Percentiles rank a stretch among this genome's conserved stretches.
phyloP scores from a whole-genome alignment of 2,797 vertebrate species.

The Phrynocephalus forsythii region DNA sequence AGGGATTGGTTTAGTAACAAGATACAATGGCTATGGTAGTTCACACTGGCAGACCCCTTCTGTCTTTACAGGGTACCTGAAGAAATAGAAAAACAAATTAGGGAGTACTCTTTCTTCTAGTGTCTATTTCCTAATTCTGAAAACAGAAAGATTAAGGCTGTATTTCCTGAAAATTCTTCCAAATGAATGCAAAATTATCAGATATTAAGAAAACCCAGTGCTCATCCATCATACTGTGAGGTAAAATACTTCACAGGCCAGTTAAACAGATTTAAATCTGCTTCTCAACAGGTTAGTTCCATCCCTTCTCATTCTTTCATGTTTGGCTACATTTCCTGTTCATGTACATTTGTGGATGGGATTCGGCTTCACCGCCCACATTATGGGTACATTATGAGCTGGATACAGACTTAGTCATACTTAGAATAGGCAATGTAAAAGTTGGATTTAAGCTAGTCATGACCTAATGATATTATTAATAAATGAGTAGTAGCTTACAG shows the following conservation, averaged over 20 bases:
- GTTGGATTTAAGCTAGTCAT: background rate
- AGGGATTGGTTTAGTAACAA: background rate
- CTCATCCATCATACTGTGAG: background rate
- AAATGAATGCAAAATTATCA: background rate
- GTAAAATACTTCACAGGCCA: conserved; percentile 1
- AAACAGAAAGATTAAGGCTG: background rate
- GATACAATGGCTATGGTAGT: background rate
- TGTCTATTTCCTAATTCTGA: too few relatives aligned
- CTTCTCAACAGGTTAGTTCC: background rate
- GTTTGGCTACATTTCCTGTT: conserved; percentile 4
- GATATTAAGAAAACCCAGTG: background rate
- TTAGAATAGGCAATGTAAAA: background rate
- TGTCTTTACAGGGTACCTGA: conserved; percentile 1
- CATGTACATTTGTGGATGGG: conserved; percentile 7
- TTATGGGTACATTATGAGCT: background rate
- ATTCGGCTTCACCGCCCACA: background rate
- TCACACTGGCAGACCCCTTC: background rate
- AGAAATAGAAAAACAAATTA: background rate
- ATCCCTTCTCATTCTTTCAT: background rate
- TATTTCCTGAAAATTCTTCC: background rate
- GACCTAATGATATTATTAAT: background rate
- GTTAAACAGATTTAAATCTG: background rate
- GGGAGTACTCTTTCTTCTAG: background rate
- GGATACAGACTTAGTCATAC: background rate
- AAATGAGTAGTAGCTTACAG: background rate